Evolutionary conservation across 1,140 invertebrate species (phyloP), one percentile per base, ranked within the genome.

Genomic region (Drosophila chauvacae): DNA sequence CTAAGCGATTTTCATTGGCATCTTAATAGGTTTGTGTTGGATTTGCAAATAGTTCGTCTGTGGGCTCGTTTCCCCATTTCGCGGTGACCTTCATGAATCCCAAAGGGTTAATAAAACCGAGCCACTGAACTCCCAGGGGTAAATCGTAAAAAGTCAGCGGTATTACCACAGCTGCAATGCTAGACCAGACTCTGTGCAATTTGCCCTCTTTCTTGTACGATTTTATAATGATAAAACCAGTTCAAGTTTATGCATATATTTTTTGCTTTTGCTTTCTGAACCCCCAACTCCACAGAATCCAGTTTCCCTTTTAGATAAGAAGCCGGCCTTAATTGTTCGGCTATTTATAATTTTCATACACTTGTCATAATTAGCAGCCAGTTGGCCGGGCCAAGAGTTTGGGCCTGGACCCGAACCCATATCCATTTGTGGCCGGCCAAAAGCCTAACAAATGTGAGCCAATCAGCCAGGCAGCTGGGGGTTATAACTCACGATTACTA

Each of bases 401-500:
- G 16, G 56, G 65, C 45, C 45, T 48, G 45, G 45, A 26, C 73
- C 81, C 71, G 64, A 64, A 14, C 14, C 39, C 20, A 77, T 26
- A 48, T 66, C 44, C 44, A 66, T 50, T 73, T 65, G 26, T 23
- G 66, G 62, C 33, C 20, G 63, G 56, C 69, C 50, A 23, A 80
- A 76, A 86, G 68, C 69, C 73, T 70, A 77, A 81, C 55, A 81
- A 75, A 87, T 84, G 77, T 44, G 55, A 76, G 65, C 70, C 71
- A 87, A 80, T 79, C 79, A 79, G 50, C 37, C 48, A 37, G 55
- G 73, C 82, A 81, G 72, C 79, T 76, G 80, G 74, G 60, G 85
- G 72, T 78, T 82, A 87, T 86, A 77, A 80, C 78, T 82, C 53
- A 69, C 33, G 68, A 71, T 72, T 72, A 59, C 58, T 86, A 55